Evolutionary conservation across 2,888 invertebrate genomes (phyloP).

Genomic region (Hirtodrosophila trivittata): DNA sequence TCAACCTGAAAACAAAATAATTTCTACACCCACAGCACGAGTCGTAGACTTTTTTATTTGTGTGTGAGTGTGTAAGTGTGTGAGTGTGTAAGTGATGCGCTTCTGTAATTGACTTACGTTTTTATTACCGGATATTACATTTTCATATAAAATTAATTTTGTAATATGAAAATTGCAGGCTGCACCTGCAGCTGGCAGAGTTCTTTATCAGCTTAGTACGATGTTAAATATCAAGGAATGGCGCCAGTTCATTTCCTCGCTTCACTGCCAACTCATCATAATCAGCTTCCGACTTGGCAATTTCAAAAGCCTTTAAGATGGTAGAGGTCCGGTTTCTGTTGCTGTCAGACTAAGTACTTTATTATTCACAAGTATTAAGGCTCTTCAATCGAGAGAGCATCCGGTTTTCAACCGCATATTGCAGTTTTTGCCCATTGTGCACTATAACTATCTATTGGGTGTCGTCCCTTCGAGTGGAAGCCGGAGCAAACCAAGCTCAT

Average conservation of each 20-base stretch:
- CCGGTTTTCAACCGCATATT: conserved; percentile 68
- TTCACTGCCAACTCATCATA: conserved; percentile 44
- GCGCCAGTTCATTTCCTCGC: conserved; percentile 59
- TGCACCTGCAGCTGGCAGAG: conserved; percentile 2
- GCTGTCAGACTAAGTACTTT: conserved; percentile 34
- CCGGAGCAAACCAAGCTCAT: conserved; percentile 7
- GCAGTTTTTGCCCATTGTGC: conserved; percentile 66
- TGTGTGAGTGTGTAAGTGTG: no score
- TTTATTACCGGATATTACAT: conserved; percentile 13
- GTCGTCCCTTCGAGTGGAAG: no score
- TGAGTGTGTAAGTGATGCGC: no score
- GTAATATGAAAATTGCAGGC: not conserved
- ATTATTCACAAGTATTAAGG: conserved; percentile 49
- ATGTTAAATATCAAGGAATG: conserved; percentile 17
- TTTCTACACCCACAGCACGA: not conserved
- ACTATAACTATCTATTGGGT: conserved; percentile 33
- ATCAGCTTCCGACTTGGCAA: conserved; percentile 58
- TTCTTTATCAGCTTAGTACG: conserved; percentile 8
- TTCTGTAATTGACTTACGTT: conserved; percentile 1
- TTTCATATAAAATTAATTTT: conserved; percentile 1
- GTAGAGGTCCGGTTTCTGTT: conserved; percentile 20
- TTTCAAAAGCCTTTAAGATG: conserved; percentile 35
- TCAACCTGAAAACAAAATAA: not conserved
- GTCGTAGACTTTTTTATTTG: no score
- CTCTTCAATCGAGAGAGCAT: conserved; percentile 60